phyloP scores from a whole-genome alignment of 1,140 invertebrate species.

The silkworm (Bombyx mori) region DNA sequence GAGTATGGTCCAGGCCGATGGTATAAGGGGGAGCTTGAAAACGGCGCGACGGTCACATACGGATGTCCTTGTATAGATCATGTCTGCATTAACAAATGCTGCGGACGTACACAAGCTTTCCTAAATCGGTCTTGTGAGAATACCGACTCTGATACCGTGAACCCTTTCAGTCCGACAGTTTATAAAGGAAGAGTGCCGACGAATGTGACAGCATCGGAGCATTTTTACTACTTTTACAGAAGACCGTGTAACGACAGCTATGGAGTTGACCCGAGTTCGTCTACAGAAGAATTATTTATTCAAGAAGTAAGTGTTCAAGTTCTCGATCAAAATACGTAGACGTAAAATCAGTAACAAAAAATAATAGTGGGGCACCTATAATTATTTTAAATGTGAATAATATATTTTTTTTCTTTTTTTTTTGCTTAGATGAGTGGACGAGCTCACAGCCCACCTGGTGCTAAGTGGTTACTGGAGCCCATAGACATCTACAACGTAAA shows the following conservation, averaged over 20 bases:
- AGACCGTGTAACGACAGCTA: conserved; percentile 35
- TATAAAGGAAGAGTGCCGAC: conserved; percentile 28
- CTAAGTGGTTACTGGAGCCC: too few species aligned
- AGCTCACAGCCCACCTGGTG: too few species aligned
- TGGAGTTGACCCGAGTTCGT: conserved; percentile 31
- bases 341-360: too few species aligned
- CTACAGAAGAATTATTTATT: conserved; percentile 35
- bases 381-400: too few species aligned
- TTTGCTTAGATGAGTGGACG: too few species aligned
- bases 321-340: too few species aligned
- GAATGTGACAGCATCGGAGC: conserved; percentile 25
- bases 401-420: too few species aligned
- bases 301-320: conserved; percentile 37
- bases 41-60: conserved; percentile 17
- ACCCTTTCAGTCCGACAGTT: conserved; percentile 43
- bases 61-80: conserved; percentile 50
- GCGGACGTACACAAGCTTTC: conserved; percentile 24
- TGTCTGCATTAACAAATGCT: conserved; percentile 51
- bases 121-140: conserved; percentile 26
- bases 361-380: too few species aligned
- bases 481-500: too few species aligned
- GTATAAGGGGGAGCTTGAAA: conserved; percentile 29
- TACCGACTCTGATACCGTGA: conserved; percentile 23
- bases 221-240: conserved; percentile 44
- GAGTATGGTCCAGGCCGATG: conserved; percentile 32